Evolutionary conservation across 2,797 vertebrate genomes (phyloP), one percentile per base, ranked within the genome.

Genomic region (Lindbergichthys nudifrons): DNA sequence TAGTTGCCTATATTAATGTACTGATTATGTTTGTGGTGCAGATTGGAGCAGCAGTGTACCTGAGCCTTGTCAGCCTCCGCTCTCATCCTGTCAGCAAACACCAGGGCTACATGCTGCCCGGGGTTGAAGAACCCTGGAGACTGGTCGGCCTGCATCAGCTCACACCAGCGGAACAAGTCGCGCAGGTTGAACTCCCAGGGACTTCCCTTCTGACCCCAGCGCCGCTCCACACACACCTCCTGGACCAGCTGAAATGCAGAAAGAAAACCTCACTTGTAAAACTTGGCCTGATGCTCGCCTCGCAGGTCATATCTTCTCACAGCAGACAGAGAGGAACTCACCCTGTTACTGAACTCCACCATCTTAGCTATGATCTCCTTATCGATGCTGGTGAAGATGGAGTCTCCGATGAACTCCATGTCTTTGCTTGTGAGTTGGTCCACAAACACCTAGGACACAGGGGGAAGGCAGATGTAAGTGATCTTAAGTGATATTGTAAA

Each of bases 161-260:
- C 96, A 94, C 98, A 99, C 98, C 98, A 99, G 23, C 98, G 97
- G 86, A 97, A 99, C 88, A 99, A 94, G 87, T 99, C 98, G 0
- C 98, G 95, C 58, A 99, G 93, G 85, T 99, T 99, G 91, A 99
- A 99, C 86, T 99, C 98, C 98, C 98, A 99, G 2, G 98, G 97
- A 65, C 96, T 97, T 87, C 98, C 98, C 90, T 93, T 97, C 84
- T 98, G 97, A 4, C 98, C 98, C 97, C 98, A 99, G 36, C 85
- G 95, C 77, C 95, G 96, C 87, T 98, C 96, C 73, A 94, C 75
- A 66, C 90, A 95, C 66, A 99, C 95, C 83, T 98, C 96, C 62
- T 95, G 93, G 42, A 97, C 95, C 45, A 99, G 93, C 98, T 99
- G 79, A 39, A 16, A 73, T 51, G 10, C 23, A 70, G 18, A 4